Evolutionary conservation across 1,140 invertebrate species (phyloP), one percentile per base, ranked within the genome.

Genomic region (Pristionchus pacificus): DNA sequence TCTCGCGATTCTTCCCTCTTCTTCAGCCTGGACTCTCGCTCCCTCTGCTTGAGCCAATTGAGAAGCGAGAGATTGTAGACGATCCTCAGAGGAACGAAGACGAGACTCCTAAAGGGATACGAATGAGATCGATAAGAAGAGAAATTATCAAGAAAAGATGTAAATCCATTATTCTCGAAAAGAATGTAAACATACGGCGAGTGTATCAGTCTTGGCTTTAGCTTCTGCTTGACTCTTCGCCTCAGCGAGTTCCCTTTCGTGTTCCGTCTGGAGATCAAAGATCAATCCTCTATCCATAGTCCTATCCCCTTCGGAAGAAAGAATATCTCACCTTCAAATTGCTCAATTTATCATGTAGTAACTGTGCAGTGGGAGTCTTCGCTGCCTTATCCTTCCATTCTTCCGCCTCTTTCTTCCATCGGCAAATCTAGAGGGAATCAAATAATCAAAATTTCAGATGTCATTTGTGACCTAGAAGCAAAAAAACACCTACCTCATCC

Each of bases 311-410:
- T n/a, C n/a, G 68, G 13, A 29, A 64, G 19, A 64, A 27, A 27
- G n/a, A 27, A 64, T 64, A 15, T 32, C 68, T 25, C n/a, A 74
- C 72, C 72, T 75, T 74, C 64, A 74, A 28, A 58, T 74, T 74
- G 0, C 14, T 59, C 19, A 74, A 70, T 75, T 74, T 60, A 49
- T 74, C 72, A 38, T 75, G 71, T 24, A 74, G 61, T 28, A 74
- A 31, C 33, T 74, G 72, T 28, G 60, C 60, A n/a, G 65, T 60
- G 2, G 72, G 72, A 15, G 72, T 74, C 24, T 58, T n/a, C 29
- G 29, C 60, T n/a, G 72, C 72, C 57, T 74, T 74, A 31, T 75
- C 65, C 57, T 70, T 74, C 72, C 66, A 62, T 15, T 65, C 72
- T n/a, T 14, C 72, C 3, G 70, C 2, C 28, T 69, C 10, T 30